Conservation (phyloP, 2,888 invertebrate genomes). For the Ernsta delagoae region DNA sequence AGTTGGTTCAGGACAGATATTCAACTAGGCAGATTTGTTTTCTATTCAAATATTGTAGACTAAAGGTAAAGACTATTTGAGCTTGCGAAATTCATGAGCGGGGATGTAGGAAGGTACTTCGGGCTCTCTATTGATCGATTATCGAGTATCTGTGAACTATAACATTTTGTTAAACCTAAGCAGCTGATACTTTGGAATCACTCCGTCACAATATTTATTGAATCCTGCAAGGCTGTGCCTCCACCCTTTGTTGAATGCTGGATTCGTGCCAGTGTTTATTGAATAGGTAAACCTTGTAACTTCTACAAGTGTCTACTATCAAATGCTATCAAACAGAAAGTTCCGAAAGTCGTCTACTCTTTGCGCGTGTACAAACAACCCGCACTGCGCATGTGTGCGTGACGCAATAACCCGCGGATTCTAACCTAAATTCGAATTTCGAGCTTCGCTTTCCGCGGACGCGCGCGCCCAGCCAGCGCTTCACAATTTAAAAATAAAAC, state of each 20-base stretch:
- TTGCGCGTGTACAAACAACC: slow-evolving; percentile 52
- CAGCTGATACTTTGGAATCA: no score
- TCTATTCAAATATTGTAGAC: neutral
- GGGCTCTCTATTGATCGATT: no score
- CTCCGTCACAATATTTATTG: no score
- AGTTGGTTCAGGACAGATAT: slow-evolving; percentile 40
- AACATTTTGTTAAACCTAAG: no score
- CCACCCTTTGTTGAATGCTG: no score
- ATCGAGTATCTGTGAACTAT: no score
- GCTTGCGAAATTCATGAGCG: no score
- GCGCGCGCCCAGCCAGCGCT: slow-evolving; percentile 70
- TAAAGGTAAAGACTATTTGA: no score
- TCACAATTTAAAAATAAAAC: slow-evolving; percentile 76
- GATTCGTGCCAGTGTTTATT: neutral
- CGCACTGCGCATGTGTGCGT: slow-evolving; percentile 73
- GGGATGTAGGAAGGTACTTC: no score
- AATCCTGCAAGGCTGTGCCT: no score
- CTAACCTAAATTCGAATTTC: slow-evolving; percentile 77
- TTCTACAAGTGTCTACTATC: neutral
- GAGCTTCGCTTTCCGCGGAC: slow-evolving; percentile 69
- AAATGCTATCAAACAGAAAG: neutral
- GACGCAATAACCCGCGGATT: slow-evolving; percentile 76
- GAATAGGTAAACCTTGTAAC: neutral
- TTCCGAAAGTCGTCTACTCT: slow-evolving; percentile 51
- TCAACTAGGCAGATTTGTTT: slow-evolving; percentile 15